phyloP scores from a whole-genome alignment of 2,888 invertebrate species.

The Luperina nickerlii region DNA sequence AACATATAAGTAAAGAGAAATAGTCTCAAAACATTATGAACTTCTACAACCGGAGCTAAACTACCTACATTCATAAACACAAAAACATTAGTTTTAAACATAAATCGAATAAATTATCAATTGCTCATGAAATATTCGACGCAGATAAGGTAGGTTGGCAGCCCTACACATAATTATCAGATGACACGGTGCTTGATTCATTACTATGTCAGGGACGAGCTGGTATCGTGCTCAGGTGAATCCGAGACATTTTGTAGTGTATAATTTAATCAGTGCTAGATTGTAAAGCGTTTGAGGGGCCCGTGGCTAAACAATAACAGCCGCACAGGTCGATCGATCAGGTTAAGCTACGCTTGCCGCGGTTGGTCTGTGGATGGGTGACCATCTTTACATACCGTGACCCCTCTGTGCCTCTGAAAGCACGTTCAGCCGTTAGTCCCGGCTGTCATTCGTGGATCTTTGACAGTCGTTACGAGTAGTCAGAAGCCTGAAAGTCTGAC shows the following conservation, averaged over 20 bases:
- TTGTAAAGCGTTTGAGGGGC: slow-evolving; percentile 3
- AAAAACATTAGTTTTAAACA: slow-evolving; percentile 2
- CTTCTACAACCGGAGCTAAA: background rate
- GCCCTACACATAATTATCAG: slow-evolving; percentile 36
- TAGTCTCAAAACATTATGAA: background rate
- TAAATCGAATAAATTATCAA: slow-evolving; percentile 19
- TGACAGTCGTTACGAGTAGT: too few relatives aligned
- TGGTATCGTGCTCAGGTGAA: slow-evolving; percentile 41
- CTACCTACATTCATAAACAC: background rate
- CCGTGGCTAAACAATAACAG: too few relatives aligned
- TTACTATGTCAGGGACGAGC: slow-evolving; percentile 67
- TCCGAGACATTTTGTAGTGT: slow-evolving; percentile 22
- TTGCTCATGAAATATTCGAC: slow-evolving; percentile 45
- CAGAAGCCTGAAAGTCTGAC: too few relatives aligned
- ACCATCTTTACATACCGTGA: too few relatives aligned
- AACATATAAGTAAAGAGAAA: background rate
- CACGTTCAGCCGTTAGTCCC: too few relatives aligned
- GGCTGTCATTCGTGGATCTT: too few relatives aligned
- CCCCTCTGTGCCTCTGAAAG: too few relatives aligned
- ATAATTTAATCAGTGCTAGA: slow-evolving; percentile 37
- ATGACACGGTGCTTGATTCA: slow-evolving; percentile 54
- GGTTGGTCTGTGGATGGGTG: too few relatives aligned
- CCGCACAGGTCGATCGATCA: too few relatives aligned
- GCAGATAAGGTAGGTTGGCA: slow-evolving; percentile 6
- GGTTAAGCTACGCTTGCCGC: too few relatives aligned